phyloP scores from a whole-genome alignment of 2,797 vertebrate species.

The Poecilia picta region DNA sequence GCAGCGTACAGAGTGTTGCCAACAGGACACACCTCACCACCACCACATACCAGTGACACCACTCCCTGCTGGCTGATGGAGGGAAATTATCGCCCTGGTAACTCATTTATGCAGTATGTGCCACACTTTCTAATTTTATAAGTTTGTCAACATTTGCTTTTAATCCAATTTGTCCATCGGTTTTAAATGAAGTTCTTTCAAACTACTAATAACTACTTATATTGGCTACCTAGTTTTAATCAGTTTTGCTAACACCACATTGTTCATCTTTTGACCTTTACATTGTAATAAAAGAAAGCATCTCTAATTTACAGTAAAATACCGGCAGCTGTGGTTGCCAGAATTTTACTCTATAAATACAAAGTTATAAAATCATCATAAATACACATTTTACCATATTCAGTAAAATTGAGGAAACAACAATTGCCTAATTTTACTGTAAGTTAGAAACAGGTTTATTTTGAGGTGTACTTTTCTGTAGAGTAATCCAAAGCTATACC shows the following conservation, averaged over 20 bases:
- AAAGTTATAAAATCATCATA: no score
- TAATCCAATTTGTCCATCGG: neutral
- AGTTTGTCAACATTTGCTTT: neutral
- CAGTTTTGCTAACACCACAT: neutral
- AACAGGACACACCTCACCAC: slow-evolving; percentile 28
- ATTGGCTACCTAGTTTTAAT: neutral
- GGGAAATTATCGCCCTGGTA: neutral
- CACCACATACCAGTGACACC: neutral
- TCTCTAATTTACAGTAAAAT: no score
- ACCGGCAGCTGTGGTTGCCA: no score
- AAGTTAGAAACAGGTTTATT: no score
- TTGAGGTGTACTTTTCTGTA: no score
- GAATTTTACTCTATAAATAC: no score
- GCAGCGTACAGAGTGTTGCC: slow-evolving; percentile 14
- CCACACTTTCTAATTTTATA: neutral
- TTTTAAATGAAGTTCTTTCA: neutral
- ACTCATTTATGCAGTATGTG: neutral
- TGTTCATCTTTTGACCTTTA: neutral
- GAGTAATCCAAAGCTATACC: no score
- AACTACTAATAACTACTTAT: neutral
- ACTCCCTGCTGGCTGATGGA: slow-evolving; percentile 3
- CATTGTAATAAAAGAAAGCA: no score
- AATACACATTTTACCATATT: no score
- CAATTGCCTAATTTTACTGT: no score
- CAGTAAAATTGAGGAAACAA: no score